These are phyloP conservation scores for Phoeniculus purpureus DNA, from an alignment of 2,797 vertebrate genomes.

Conservation along the genomic window DNA sequence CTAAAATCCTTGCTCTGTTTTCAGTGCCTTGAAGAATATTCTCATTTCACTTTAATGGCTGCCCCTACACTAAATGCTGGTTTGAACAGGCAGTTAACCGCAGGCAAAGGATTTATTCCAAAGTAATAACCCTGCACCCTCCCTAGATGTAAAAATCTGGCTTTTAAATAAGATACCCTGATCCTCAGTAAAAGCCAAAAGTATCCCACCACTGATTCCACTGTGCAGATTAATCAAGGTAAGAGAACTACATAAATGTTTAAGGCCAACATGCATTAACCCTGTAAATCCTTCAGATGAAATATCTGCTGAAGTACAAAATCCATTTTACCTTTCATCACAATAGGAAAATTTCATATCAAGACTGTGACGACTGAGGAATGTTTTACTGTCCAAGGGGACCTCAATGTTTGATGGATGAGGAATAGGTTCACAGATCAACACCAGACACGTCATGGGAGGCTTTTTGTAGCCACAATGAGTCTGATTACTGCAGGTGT, in stretches of 20 bases:
- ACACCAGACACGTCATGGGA: slow-evolving; percentile 89
- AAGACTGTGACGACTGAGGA: slow-evolving; percentile 97
- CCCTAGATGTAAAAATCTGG: neutral
- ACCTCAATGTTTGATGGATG: slow-evolving; percentile 99
- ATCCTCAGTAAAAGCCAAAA: neutral
- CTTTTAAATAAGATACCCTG: neutral
- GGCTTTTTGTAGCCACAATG: slow-evolving; percentile 86
- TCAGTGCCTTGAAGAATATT: neutral
- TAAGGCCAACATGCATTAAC: neutral
- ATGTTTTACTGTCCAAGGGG: slow-evolving; percentile 97
- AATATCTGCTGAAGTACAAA: neutral
- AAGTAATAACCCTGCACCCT: neutral
- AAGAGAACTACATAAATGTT: rapidly evolving
- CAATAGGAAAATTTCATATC: slow-evolving; percentile 99
- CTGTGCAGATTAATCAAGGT: neutral
- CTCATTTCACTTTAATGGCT: neutral
- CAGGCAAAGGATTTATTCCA: neutral
- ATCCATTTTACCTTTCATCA: slow-evolving; percentile 89
- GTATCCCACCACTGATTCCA: neutral
- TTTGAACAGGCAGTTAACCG: neutral
- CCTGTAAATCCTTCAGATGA: neutral
- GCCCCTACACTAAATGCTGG: neutral
- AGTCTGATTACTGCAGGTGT: slow-evolving; percentile 78
- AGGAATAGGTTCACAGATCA: slow-evolving; percentile 97
- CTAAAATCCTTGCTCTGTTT: neutral